Evolutionary conservation across 2,113 vertebrate species (phyloP).

Genomic region (Salvelinus alpinus): DNA sequence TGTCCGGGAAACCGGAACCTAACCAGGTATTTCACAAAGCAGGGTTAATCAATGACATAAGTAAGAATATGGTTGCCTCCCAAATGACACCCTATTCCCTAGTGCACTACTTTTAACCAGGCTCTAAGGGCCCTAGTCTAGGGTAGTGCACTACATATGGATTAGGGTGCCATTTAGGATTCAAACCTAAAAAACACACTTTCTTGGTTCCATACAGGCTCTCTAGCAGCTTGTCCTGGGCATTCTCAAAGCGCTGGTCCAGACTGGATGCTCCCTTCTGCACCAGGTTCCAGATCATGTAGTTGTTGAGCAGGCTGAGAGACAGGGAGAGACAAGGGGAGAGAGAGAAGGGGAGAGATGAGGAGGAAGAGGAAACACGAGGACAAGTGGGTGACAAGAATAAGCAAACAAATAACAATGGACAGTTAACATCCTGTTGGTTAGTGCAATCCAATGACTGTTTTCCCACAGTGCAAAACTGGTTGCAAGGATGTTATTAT

Average conservation of each 20-base stretch:
- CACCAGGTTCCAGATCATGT: conserved; percentile 96
- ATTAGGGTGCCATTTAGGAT: neutral
- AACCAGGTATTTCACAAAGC: no score
- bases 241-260: conserved; percentile 93
- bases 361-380: neutral
- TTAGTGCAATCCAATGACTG: no score
- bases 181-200: conserved; percentile 62
- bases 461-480: no score
- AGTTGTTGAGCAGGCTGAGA: conserved; percentile 89
- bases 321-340: neutral
- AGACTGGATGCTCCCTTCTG: conserved; percentile 90
- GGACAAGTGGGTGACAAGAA: no score
- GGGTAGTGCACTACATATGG: neutral
- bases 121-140: no score
- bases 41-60: no score
- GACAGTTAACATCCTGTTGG: no score
- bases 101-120: neutral
- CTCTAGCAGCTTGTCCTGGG: conserved; percentile 92
- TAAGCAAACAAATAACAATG: no score
- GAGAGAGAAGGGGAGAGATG: neutral
- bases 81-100: neutral
- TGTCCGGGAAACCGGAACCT: no score
- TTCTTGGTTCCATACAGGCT: conserved; percentile 95
- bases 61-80: neutral
- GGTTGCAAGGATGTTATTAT: no score